Percentiles rank a stretch among this genome's conserved stretches.
Evolutionary conservation across 2,888 invertebrate species (phyloP).

Genomic region (Hirtodrosophila alboralis): DNA sequence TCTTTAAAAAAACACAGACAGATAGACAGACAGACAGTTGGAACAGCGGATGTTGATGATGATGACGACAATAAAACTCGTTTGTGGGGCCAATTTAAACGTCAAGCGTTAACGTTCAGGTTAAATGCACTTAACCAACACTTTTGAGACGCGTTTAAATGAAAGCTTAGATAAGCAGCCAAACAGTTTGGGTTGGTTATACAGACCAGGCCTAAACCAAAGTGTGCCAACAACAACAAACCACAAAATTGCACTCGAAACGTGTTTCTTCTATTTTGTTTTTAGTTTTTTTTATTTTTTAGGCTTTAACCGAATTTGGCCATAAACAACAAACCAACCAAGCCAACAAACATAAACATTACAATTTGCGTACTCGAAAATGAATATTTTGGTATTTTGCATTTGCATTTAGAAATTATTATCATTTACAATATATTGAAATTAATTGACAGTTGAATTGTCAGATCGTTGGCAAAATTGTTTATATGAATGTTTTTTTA

Average conservation of each 20-base stretch:
- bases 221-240: slow-evolving; percentile 52
- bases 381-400: slow-evolving; percentile 16
- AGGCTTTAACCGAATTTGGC: slow-evolving; percentile 61
- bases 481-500: slow-evolving; percentile 44
- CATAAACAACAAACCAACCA: slow-evolving; percentile 79
- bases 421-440: slow-evolving; percentile 80
- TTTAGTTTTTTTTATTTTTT: too few relatives aligned
- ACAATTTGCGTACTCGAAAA: slow-evolving; percentile 67
- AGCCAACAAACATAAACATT: slow-evolving; percentile 76
- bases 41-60: slow-evolving; percentile 40
- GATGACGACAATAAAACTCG: slow-evolving; percentile 56
- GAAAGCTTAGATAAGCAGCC: slow-evolving; percentile 68
- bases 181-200: slow-evolving; percentile 1
- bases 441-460: slow-evolving; percentile 79
- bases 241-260: slow-evolving; percentile 51
- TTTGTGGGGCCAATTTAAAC: slow-evolving; percentile 73
- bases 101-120: slow-evolving; percentile 76
- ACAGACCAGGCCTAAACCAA: slow-evolving; percentile 30
- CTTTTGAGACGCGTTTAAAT: slow-evolving; percentile 74
- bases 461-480: slow-evolving; percentile 77
- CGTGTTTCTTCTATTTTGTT: slow-evolving; percentile 51
- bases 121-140: slow-evolving; percentile 81
- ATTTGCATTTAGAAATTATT: slow-evolving; percentile 70
- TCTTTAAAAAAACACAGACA: slow-evolving; percentile 1
- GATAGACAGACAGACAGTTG: slow-evolving; percentile 23